Evolutionary conservation across 2,888 invertebrate species (phyloP).

Genomic region (Eueremaeus valkanovi): DNA sequence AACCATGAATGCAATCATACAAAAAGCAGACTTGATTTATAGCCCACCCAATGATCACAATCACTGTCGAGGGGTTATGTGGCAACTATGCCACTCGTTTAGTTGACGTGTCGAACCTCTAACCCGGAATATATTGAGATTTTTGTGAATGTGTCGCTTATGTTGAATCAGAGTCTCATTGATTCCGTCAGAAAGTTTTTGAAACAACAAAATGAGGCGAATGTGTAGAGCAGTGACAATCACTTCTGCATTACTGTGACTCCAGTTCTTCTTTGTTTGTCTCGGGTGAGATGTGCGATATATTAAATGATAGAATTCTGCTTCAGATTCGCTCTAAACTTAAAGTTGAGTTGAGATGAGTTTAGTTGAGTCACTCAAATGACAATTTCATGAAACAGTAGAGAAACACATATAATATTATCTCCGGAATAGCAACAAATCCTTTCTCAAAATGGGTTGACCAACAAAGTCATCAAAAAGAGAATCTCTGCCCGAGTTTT

Average conservation of each 20-base stretch:
- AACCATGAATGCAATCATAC: background rate
- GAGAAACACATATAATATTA: background rate
- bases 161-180: background rate
- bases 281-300: background rate
- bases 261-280: background rate
- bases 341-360: background rate
- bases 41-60: background rate
- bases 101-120: background rate
- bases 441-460: constrained; percentile 24
- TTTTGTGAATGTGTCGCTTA: background rate
- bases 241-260: background rate
- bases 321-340: constrained; percentile 15
- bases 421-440: constrained; percentile 1
- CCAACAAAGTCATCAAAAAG: constrained; percentile 25
- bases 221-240: constrained; percentile 8
- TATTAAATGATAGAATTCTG: constrained; percentile 8
- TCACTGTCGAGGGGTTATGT: background rate
- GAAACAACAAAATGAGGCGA: constrained; percentile 5
- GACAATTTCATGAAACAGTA: constrained; percentile 4
- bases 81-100: background rate
- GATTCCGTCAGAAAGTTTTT: background rate
- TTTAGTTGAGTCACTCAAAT: constrained; percentile 13
- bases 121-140: background rate
- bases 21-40: background rate
- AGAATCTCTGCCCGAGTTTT: background rate